Conservation (phyloP, 2,797 vertebrate species). For the Manis crassicaudata region DNA sequence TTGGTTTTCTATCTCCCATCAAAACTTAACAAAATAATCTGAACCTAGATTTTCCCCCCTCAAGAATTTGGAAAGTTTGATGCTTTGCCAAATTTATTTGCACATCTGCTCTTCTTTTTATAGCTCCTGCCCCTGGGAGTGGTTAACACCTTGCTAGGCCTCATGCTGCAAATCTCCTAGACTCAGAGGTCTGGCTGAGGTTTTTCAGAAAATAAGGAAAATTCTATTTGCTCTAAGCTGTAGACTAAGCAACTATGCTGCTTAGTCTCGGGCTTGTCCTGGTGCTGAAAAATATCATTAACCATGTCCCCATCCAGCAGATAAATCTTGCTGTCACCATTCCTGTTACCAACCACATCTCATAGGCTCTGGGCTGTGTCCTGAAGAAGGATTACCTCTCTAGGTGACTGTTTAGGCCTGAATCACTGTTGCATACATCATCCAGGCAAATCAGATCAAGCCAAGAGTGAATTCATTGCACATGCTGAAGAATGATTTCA, state of each 20-base stretch:
- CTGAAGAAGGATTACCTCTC: slow-evolving; percentile 71
- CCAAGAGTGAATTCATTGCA: slow-evolving; percentile 70
- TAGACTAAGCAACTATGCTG: not conserved
- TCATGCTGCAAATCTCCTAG: not conserved
- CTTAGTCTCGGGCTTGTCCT: slow-evolving; percentile 39
- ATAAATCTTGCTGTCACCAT: slow-evolving; percentile 43
- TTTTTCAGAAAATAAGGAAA: slow-evolving; percentile 11
- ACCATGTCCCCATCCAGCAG: slow-evolving; percentile 2
- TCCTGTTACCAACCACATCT: slow-evolving; percentile 61
- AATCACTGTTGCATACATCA: slow-evolving; percentile 74
- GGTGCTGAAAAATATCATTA: slow-evolving; percentile 49
- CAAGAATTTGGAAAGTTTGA: not conserved
- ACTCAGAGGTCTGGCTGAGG: not conserved
- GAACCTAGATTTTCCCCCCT: slow-evolving; percentile 19
- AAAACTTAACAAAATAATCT: slow-evolving; percentile 41
- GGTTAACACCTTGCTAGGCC: not conserved
- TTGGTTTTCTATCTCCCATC: not conserved
- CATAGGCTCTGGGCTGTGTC: slow-evolving; percentile 31
- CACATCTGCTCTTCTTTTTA: not conserved
- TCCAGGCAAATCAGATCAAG: slow-evolving; percentile 72
- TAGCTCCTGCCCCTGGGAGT: not conserved
- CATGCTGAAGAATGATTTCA: slow-evolving; percentile 67
- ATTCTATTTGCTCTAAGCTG: slow-evolving; percentile 12
- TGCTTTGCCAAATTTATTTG: not conserved
- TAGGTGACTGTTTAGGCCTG: slow-evolving; percentile 60